Conservation (phyloP, 2,797 vertebrate species). For the Anguilla anguilla region DNA sequence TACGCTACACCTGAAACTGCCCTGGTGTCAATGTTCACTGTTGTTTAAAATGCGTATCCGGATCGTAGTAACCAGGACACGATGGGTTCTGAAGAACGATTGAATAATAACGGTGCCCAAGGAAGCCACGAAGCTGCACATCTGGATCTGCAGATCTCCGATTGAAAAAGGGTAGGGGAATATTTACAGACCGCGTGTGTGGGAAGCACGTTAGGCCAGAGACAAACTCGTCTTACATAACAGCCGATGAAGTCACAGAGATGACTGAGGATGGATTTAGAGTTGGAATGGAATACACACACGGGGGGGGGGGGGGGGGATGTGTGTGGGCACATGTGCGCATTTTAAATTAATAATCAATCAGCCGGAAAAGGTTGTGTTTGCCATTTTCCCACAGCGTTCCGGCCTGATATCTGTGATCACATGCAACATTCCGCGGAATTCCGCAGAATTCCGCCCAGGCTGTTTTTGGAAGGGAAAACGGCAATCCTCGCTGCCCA, state of each 20-base stretch:
- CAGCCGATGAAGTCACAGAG: background rate
- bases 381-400: background rate
- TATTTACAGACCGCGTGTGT: background rate
- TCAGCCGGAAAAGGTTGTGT: background rate
- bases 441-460: background rate
- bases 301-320: background rate
- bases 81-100: background rate
- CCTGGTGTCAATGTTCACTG: no score
- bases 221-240: constrained; percentile 9
- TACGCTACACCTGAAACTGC: no score
- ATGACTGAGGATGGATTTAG: background rate
- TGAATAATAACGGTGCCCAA: no score
- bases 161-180: background rate
- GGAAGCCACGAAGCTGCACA: background rate
- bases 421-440: background rate
- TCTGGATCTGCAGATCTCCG: background rate
- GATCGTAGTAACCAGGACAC: background rate
- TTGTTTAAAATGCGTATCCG: background rate
- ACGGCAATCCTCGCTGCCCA: background rate
- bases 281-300: background rate
- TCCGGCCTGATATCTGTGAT: background rate
- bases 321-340: background rate
- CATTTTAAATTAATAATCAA: constrained; percentile 3
- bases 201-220: background rate
- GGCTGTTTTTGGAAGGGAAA: background rate